A percentile compares a stretch with the other conserved stretches of the same genome.
These are phyloP conservation scores for Petrolisthes cinctipes DNA, from an alignment of 2,888 invertebrate species.

Conservation along the genomic window DNA sequence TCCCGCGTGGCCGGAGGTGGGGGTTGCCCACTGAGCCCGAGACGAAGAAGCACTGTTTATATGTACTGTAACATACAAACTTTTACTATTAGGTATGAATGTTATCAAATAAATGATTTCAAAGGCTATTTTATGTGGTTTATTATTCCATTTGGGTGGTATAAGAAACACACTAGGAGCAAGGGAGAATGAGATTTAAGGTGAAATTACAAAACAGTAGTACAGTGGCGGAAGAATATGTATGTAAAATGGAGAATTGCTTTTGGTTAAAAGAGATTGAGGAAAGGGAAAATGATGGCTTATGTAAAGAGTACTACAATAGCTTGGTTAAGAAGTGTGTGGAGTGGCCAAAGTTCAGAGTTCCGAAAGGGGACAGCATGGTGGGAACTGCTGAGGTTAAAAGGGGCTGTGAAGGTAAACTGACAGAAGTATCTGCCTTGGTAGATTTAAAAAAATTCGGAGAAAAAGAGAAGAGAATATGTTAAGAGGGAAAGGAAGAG, in stretches of 20 bases:
- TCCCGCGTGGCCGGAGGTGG: conserved; percentile 52
- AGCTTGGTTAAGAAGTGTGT: too few species aligned
- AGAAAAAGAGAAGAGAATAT: too few species aligned
- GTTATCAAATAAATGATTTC: conserved; percentile 66
- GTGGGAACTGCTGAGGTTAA: too few species aligned
- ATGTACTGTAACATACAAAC: conserved; percentile 66
- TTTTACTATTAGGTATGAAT: conserved; percentile 66
- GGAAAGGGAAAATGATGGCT: not conserved
- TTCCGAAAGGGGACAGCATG: too few species aligned
- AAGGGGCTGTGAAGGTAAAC: too few species aligned
- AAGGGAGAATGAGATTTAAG: too few species aligned
- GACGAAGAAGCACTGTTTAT: conserved; percentile 66
- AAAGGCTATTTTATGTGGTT: conserved; percentile 45
- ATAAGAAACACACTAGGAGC: not conserved
- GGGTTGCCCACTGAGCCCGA: conserved; percentile 53
- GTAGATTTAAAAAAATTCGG: too few species aligned
- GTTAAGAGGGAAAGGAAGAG: too few species aligned
- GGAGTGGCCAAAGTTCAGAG: too few species aligned
- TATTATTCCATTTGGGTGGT: not conserved
- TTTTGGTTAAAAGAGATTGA: not conserved
- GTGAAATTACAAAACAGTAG: not conserved
- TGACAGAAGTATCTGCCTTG: too few species aligned
- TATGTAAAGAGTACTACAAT: not conserved
- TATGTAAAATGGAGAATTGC: not conserved
- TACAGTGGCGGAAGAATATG: not conserved